Base-by-base conservation (phyloP, 2,113 vertebrate genomes). In the Pelecanoides urinatrix region DNA sequence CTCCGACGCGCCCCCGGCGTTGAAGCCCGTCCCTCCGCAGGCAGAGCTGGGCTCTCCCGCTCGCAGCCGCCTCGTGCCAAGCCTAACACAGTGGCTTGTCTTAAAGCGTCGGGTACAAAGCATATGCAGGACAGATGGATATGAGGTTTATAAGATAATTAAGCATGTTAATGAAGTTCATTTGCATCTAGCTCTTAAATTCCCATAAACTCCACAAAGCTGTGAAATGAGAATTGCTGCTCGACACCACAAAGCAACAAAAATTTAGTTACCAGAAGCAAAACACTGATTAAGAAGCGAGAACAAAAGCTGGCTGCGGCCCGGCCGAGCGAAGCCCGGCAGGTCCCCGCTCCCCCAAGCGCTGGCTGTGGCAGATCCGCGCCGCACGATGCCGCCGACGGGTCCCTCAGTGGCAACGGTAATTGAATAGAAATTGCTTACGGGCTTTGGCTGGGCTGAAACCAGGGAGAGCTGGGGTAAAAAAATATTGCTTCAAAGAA, bases 101-200 rank as follows among this genome's bases (percentile, higher is more conserved):
- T 74, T 38, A 13, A 8, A 88, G 88, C 38, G 2, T 26, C 5
- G 21, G n/a, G 72, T 72, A 79, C 90, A 74, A 97, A 95, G 83
- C 92, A 93, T 83, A 93, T 49, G 91, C 70, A 67, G 70, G 94
- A 90, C 96, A 93, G 89, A 94, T 85, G 93, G 95, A 58, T 45
- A 32, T 30, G 77, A 79, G 79, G 53, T 29, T 88, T 91, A 65
- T 40, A 88, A 81, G 93, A 95, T 80, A 92, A 96, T 88, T 85
- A 96, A 96, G 90, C 75, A 88, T 72, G 70, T 47, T 96, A 95
- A 92, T 90, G 82, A 94, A 92, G 92, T 82, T 96, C 84, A 95
- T 59, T 96, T 92, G 62, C 93, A 96, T 97, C 76, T 27, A 76
- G 77, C 32, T 82, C 91, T 93, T 85, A 86, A 86, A 92, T 97